Base-by-base conservation (phyloP, 1,140 invertebrate species). In the Drosophila neocordata region DNA sequence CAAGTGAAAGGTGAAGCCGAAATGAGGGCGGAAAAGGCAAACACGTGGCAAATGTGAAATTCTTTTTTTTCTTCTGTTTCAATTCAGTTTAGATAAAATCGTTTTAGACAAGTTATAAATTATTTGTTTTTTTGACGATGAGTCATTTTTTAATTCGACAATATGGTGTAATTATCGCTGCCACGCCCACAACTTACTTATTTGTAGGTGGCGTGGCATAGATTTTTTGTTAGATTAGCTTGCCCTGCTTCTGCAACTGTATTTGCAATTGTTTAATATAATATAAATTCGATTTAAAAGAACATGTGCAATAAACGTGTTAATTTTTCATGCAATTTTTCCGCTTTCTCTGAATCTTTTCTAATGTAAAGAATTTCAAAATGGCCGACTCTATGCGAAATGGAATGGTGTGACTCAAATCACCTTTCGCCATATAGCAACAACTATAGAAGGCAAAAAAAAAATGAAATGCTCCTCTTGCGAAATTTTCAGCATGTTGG, bases 1-100 rank as follows among this genome's bases (percentile, higher is more conserved):
- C 20, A 88, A 88, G 83, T 89, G 83, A 88, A 88, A 88, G 83
- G 83, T 76, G 57, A 55, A 52, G 59, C 52, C 37, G 15, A 6
- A 15, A 8, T 22, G 55, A 60, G 35, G 52, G 38, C 34, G 35
- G 13, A 2, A 65, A 66, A 63, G 66, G 76, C 65, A 70, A 88
- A 88, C 83, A 88, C 83, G 83, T 88, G 83, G 83, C 83, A 87
- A 24, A 60, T 51, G 34, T 18, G 7, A 44, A 31, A 34, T 7
- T 38, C 61, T 74, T 67, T 60, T 56, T 51, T 37, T 56, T 22
- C 27, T 9, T 9, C 13, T 34, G 27, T 15, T 18, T 6, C 15
- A 34, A 34, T 31, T 55, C 41, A 48, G 5, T 20, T 0, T 2
- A 48, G n/a, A 20, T 18, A 2, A 48, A 20, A n/a, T n/a, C n/a